Evolutionary conservation across 1,140 invertebrate species (phyloP).

Genomic region (Leptestheria dahalacensis): DNA sequence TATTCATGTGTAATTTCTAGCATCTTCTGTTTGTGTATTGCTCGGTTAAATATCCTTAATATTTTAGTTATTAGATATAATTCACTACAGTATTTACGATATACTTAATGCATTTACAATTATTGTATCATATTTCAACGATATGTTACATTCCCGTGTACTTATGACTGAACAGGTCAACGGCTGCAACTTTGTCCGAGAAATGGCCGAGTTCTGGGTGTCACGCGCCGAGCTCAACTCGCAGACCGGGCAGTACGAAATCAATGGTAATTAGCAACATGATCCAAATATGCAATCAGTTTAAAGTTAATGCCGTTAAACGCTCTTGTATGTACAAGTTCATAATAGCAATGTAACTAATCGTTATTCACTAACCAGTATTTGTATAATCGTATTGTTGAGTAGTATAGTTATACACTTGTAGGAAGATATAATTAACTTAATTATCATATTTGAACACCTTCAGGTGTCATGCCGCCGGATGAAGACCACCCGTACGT

Average conservation of each 20-base stretch:
- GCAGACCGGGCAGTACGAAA: slow-evolving; percentile 18
- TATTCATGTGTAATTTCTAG: too few species aligned
- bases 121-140: neutral
- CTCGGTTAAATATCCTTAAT: too few species aligned
- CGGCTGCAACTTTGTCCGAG: slow-evolving; percentile 21
- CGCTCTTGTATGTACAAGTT: too few species aligned
- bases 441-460: too few species aligned
- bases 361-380: too few species aligned
- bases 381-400: neutral
- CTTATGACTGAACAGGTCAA: slow-evolving; percentile 16
- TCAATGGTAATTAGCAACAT: slow-evolving; percentile 19
- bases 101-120: too few species aligned
- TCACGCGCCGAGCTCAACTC: slow-evolving; percentile 17
- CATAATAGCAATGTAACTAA: neutral
- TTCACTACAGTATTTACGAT: too few species aligned
- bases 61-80: too few species aligned
- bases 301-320: too few species aligned
- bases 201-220: slow-evolving; percentile 31
- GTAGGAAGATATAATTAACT: neutral
- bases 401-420: neutral
- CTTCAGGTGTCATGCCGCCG: slow-evolving; percentile 33
- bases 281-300: too few species aligned
- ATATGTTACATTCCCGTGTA: neutral
- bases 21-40: too few species aligned
- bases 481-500: slow-evolving; percentile 29